Percentiles rank a stretch among this genome's conserved stretches.
Conservation (phyloP, 2,888 invertebrate species). For the Micoletzkya japonica region DNA sequence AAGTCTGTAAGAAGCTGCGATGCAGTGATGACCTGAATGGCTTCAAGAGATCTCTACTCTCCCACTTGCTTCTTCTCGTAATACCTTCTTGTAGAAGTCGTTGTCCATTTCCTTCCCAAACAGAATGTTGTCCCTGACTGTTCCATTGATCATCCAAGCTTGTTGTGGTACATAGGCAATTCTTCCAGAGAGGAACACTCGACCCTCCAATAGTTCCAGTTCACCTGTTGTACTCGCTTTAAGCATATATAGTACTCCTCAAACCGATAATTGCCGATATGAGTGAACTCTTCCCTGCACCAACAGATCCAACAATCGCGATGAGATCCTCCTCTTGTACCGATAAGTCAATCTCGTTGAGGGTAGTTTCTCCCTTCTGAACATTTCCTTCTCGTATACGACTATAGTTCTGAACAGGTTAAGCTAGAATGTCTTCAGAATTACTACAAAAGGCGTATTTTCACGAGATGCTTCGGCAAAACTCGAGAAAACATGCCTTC, state of each 20-base stretch:
- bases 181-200: constrained; percentile 65
- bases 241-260: background rate
- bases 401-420: too few species aligned
- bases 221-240: constrained; percentile 71
- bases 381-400: too few species aligned
- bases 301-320: constrained; percentile 31
- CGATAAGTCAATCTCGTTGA: too few species aligned
- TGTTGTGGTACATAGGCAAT: constrained; percentile 88
- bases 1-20: constrained; percentile 89
- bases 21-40: constrained; percentile 74
- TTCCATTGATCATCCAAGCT: constrained; percentile 97
- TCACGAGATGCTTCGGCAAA: too few species aligned
- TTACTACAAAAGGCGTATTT: too few species aligned
- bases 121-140: constrained; percentile 86
- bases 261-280: constrained; percentile 41
- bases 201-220: constrained; percentile 65
- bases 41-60: too few species aligned
- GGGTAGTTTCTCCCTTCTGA: too few species aligned
- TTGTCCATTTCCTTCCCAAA: constrained; percentile 81
- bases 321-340: too few species aligned
- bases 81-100: constrained; percentile 52
- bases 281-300: constrained; percentile 46
- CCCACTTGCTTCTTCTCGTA: too few species aligned
- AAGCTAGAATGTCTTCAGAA: too few species aligned
- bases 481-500: too few species aligned